Percentiles rank a stretch among this genome's conserved stretches.
Evolutionary conservation across 2,113 vertebrate genomes (phyloP).

Genomic region (mouse (Mus musculus)): DNA sequence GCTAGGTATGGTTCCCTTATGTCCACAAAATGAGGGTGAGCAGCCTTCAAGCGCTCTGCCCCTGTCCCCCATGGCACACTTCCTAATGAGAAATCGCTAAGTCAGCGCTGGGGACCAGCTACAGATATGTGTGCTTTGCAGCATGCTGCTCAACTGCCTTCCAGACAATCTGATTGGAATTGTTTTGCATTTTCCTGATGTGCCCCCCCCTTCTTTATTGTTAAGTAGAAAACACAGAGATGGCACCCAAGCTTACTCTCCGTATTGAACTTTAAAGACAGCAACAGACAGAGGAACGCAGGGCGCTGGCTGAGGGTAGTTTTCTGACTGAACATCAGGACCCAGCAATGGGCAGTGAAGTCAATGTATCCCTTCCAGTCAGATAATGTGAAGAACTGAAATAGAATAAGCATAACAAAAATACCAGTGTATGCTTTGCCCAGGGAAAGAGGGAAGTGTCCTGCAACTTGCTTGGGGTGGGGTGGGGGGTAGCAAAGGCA

Average conservation of each 20-base stretch:
- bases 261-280: constrained; percentile 23
- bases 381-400: background rate
- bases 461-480: background rate
- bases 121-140: background rate
- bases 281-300: background rate
- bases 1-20: too few relatives aligned
- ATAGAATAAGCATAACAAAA: background rate
- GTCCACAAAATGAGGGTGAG: background rate
- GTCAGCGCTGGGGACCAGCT: background rate
- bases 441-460: background rate
- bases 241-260: background rate
- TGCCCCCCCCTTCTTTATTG: background rate
- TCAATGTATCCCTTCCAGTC: background rate
- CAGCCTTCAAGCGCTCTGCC: background rate
- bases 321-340: background rate
- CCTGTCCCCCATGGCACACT: background rate
- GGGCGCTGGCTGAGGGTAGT: background rate
- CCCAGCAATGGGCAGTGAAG: background rate
- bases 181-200: background rate
- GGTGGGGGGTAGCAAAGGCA: too few relatives aligned
- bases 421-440: background rate
- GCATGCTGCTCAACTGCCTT: background rate
- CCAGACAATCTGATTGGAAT: background rate
- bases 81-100: background rate
- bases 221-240: constrained; percentile 28